These are phyloP conservation scores for Falco rusticolus DNA, from an alignment of 2,797 vertebrate species.

Conservation along the genomic window DNA sequence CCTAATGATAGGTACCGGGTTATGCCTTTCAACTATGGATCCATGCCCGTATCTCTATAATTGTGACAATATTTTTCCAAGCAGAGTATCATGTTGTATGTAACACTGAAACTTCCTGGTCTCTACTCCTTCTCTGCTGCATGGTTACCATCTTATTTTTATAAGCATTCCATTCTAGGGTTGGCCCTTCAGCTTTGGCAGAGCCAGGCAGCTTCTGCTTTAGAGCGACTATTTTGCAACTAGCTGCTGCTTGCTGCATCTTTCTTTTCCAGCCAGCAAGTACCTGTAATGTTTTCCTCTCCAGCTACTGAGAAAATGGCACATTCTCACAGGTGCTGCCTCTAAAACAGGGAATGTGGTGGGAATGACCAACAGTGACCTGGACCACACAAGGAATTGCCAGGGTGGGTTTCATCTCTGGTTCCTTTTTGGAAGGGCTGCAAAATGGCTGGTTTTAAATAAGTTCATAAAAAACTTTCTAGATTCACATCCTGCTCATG, in stretches of 20 bases:
- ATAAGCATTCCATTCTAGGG: constrained; percentile 63
- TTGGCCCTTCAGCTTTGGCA: constrained; percentile 60
- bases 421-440: neutral
- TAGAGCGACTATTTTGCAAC: constrained; percentile 58
- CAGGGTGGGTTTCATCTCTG: neutral
- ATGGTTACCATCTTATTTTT: constrained; percentile 71
- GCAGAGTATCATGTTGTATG: constrained; percentile 55
- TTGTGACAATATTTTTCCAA: constrained; percentile 70
- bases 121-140: constrained; percentile 52
- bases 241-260: constrained; percentile 59
- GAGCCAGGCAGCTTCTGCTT: constrained; percentile 60
- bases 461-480: neutral
- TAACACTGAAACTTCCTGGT: constrained; percentile 68
- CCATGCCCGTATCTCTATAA: constrained; percentile 6
- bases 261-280: constrained; percentile 23
- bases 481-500: neutral
- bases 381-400: neutral
- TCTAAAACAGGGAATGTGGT: neutral
- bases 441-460: neutral
- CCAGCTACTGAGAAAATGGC: neutral
- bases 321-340: constrained; percentile 17
- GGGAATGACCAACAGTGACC: neutral
- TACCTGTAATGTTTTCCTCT: constrained; percentile 30
- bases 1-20: constrained; percentile 57
- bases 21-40: constrained; percentile 46